Evolutionary conservation across 2,888 invertebrate species (phyloP), one percentile per base, ranked within the genome.

Genomic region (Xestia ashworthii): DNA sequence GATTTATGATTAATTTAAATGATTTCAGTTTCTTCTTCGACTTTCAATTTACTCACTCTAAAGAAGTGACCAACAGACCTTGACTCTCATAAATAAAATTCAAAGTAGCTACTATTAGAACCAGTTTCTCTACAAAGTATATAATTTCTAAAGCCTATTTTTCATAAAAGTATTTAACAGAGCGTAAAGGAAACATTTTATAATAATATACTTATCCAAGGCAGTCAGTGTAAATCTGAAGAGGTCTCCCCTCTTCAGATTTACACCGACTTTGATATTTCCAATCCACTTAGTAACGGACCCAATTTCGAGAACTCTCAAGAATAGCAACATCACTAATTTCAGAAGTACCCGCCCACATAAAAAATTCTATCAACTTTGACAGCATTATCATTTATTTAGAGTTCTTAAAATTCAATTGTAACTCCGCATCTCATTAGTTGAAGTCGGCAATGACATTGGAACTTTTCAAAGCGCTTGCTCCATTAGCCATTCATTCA

Each of bases 401-500:
- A 65, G 50, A 65, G 62, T 78, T 74, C 78, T 82, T 53, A 72
- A 72, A 78, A 79, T 86, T 87, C 50, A 78, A 81, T 82, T 76
- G 55, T 62, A 66, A 79, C 71, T 77, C 70, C 64, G 55, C 71
- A 58, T 71, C 65, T 89, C 88, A 87, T 91, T 89, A 90, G 85
- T 89, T 88, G 76, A 87, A 86, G 84, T 87, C 83, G 68, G 72
- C 65, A 71, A n/a, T 71, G 78, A 84, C 81, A 79, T 85, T 71
- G 79, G 74, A 87, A 90, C 82, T 89, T 91, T 76, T 71, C 76
- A 84, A 91, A 82, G 78, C 83, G 58, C 75, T 84, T 80, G 80
- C 82, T 79, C 86, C 88, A 90, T 91, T 90, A 89, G 78, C 48
- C 86, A 87, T 86, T 89, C 88, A 87, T 89, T 88, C 73, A 74